Evolutionary conservation across 2,113 vertebrate species (phyloP), one percentile per base, ranked within the genome.

Genomic region (Salvelinus fontinalis): DNA sequence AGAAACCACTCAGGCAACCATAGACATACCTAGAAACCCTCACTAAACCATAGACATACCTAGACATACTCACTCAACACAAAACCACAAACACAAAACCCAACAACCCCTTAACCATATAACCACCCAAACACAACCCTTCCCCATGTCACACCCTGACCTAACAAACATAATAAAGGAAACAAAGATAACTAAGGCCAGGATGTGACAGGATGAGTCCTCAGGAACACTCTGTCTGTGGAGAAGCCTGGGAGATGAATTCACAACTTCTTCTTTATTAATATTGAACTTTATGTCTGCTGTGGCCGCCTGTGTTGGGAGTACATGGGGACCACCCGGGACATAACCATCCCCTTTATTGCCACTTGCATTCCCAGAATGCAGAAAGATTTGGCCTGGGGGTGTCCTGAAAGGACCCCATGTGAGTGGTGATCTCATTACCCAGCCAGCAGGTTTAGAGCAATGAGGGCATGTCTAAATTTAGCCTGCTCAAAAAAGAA

Each of bases 391-490:
- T 14, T 34, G 67, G 67, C 34, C 67, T n/a, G 9, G 16, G 34
- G 18, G 20, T 44, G 54, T 57, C 54, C 54, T 57, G 13, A 20
- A 20, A 57, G 18, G 54, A 18, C 39, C 7, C 34, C 34, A 20
- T 76, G 62, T 59, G 67, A 75, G 60, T 57, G 48, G 69, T 2
- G 67, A 49, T 79, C 67, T 1, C 67, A 69, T 74, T 66, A 74
- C 31, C 64, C 62, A 29, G 18, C 78, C 31, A n/a, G 3, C 71
- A 77, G 76, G 20, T 76, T 77, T 54, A 29, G 44, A 80, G 70
- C 75, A 88, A 87, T 83, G 9, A 83, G 39, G 39, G 8, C 16
- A 48, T 4, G 11, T 76, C 82, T 86, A 89, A 80, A 89, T 79
- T 26, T 84, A 89, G 54, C 29, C 18, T 20, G 39, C 60, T 54